Evolutionary conservation across 2,113 vertebrate genomes (phyloP), one percentile per base, ranked within the genome.

Genomic region (Morone saxatilis): DNA sequence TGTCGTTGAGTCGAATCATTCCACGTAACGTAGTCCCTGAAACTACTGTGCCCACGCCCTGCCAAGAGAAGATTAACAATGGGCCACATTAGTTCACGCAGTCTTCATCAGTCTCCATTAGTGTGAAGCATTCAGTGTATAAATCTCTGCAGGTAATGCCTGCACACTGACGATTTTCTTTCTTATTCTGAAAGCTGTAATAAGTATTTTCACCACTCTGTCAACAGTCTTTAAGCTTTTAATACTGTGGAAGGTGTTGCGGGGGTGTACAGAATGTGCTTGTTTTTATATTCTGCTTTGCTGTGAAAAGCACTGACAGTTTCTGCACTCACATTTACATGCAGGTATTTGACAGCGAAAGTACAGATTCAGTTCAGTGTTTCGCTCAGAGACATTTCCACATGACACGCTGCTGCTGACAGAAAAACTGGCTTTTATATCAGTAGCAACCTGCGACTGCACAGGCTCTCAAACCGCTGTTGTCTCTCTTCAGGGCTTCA

Each of bases 11-110:
- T 45, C 96, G 96, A 89, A 99, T 99, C 10, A 98, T 90, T 66
- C 98, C 98, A 56, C 97, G 96, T 90, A 99, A 91, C 4, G 97
- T 98, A 0, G 98, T 99, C 16, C 98, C 98, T 2, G 98, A 99
- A 62, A 99, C 97, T 57, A 99, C 98, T 0, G 98, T 99, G 82
- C 98, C 98, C 25, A 99, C 98, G 5, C 98, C 98, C 98, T 99
- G 87, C 14, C 71, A 13, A 84, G 12, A 76, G 84, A 76, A 67
- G 20, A 59, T 7, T n/a, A 22, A 40, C 10, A 61, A 3, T 0
- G 54, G 31, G 36, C 31, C 19, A 20, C 1, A 22, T 40, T 10
- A 1, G 6, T n/a, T 40, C 1, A 20, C 8, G 2, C 31, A 31
- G 31, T 31, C 31, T 31, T 31, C 31, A 31, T 31, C 31, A 2